These are phyloP conservation scores for Agriotes lineatus DNA, from an alignment of 2,888 invertebrate genomes.

Conservation along the genomic window DNA sequence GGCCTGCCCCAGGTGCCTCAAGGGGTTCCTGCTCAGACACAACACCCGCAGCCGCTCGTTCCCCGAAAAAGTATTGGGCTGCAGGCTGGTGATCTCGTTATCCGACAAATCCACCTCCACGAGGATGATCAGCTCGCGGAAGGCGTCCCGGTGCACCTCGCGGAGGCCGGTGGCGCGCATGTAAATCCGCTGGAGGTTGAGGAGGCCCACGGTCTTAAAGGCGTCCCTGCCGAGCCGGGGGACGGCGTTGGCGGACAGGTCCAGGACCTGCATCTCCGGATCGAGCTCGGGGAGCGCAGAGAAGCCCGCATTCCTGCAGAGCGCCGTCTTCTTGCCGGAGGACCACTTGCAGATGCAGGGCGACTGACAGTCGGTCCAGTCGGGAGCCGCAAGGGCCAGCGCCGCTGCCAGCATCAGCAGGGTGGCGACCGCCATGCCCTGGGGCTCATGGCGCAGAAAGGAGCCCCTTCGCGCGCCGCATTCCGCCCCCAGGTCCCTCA, in stretches of 20 bases:
- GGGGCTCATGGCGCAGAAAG: constrained; percentile 58
- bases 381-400: constrained; percentile 72
- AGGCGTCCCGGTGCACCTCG: constrained; percentile 86
- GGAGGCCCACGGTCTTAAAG: constrained; percentile 81
- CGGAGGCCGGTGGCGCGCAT: constrained; percentile 81
- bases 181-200: constrained; percentile 88
- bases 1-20: constrained; percentile 77
- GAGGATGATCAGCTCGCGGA: constrained; percentile 85
- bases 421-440: constrained; percentile 62
- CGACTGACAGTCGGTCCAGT: constrained; percentile 90
- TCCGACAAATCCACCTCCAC: constrained; percentile 90
- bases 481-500: constrained; percentile 37
- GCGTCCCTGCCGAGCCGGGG: constrained; percentile 81
- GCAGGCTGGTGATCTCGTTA: constrained; percentile 80
- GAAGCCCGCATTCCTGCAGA: constrained; percentile 85
- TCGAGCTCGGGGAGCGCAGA: constrained; percentile 81
- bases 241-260: constrained; percentile 85
- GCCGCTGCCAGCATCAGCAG: constrained; percentile 62
- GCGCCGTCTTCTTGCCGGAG: constrained; percentile 89
- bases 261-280: constrained; percentile 86
- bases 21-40: constrained; percentile 85
- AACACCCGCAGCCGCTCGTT: constrained; percentile 85
- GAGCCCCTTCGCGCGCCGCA: constrained; percentile 48
- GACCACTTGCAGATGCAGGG: constrained; percentile 94
- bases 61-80: constrained; percentile 85